Base-by-base conservation (phyloP, 2,888 invertebrate genomes). In the Mimachlamys varia region DNA sequence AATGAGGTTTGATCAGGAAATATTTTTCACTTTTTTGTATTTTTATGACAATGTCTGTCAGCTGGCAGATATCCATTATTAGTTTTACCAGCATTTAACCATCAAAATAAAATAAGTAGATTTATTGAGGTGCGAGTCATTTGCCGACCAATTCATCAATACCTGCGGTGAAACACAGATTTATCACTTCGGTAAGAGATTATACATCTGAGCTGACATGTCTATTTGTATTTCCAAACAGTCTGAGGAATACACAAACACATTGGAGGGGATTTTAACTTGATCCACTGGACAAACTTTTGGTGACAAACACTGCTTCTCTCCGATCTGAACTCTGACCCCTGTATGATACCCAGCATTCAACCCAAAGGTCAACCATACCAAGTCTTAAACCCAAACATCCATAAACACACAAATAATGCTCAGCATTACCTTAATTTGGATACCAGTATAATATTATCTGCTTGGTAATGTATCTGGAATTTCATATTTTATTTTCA, bases 171-270 rank as follows among this genome's bases (percentile, higher is more conserved):
- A 53, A 19, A 53, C 53, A 13, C 12, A 19, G 58, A 58, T 58
- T 58, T 19, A 58, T 58, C 22, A 22, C n/a, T 58, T 10, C 17
- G n/a, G 58, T 58, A n/a, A 58, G 19, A 58, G n/a, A 58, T 58
- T 22, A 19, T 22, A n/a, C n/a, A n/a, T 58, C 58, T 1, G 58
- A 58, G 58, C 19, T 58, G 58, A 58, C 58, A 58, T 58, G 58
- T 58, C 58, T 58, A n/a, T 58, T 58, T 58, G n/a, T 19, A 58
- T 58, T 22, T 58, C n/a, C 58, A 58, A 58, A 58, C 58, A 58
- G 58, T 58, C 58, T 58, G 58, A 58, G 58, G 22, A 58, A 58
- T 58, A 58, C 58, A 58, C 58, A 58, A 58, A 58, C 58, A 58
- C 58, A 58, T 58, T 58, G 0, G 58, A 58, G 22, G 19, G 58